Evolutionary conservation across 2,888 invertebrate species (phyloP).

Genomic region (Drosophila meridionalis): DNA sequence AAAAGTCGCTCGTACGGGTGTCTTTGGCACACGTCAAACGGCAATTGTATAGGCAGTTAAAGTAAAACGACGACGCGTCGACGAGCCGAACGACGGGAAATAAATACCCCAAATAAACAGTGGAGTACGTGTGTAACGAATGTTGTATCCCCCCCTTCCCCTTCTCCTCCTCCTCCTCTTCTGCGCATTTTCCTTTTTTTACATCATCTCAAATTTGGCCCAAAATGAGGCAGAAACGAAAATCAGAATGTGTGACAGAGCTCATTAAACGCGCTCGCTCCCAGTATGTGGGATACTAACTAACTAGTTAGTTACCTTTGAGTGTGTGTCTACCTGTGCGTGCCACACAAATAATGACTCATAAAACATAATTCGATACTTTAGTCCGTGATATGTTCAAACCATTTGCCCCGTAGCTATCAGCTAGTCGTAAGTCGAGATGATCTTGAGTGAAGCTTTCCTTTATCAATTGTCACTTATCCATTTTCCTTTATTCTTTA

Average conservation of each 20-base stretch:
- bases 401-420: neutral
- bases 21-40: constrained; percentile 52
- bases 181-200: constrained; percentile 7
- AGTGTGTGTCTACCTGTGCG: constrained; percentile 21
- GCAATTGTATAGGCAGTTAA: constrained; percentile 69
- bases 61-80: constrained; percentile 66
- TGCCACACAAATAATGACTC: constrained; percentile 70
- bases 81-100: constrained; percentile 53
- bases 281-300: constrained; percentile 30
- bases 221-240: constrained; percentile 1
- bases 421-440: neutral
- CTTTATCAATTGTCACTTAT: neutral
- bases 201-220: constrained; percentile 35
- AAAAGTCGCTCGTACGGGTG: constrained; percentile 53
- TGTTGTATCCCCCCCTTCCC: neutral
- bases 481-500: too few species aligned
- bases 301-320: constrained; percentile 22
- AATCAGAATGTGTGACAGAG: constrained; percentile 63
- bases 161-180: neutral
- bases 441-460: neutral
- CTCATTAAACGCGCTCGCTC: constrained; percentile 65
- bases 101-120: constrained; percentile 76
- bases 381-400: neutral
- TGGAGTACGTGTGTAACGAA: constrained; percentile 16
- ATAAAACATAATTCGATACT: constrained; percentile 68